Evolutionary conservation across 2,888 invertebrate species (phyloP).

Genomic region (Mimumesa dahlbomi): DNA sequence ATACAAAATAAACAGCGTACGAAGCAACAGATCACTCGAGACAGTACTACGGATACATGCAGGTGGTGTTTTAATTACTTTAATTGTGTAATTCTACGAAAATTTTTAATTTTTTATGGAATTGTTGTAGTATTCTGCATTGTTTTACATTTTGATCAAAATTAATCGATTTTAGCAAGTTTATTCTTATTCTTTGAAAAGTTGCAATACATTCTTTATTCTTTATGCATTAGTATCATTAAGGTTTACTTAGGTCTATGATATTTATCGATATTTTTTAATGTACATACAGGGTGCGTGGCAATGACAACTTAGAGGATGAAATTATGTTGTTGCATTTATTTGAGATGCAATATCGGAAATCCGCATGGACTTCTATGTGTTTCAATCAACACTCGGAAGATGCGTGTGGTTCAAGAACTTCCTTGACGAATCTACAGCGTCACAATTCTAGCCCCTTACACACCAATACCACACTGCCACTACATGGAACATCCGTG

Average conservation of each 20-base stretch:
- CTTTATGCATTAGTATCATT: no score
- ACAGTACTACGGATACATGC: slow-evolving; percentile 37
- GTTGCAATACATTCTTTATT: no score
- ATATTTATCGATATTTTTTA: background rate
- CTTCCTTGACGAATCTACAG: slow-evolving; percentile 58
- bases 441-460: slow-evolving; percentile 66
- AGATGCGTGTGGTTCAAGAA: slow-evolving; percentile 63
- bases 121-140: no score
- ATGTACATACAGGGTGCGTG: no score
- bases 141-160: no score
- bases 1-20: slow-evolving; percentile 69
- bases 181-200: no score
- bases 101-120: no score
- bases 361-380: slow-evolving; percentile 72
- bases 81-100: no score
- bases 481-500: slow-evolving; percentile 50
- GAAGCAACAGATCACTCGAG: slow-evolving; percentile 54
- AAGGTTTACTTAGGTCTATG: no score
- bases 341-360: slow-evolving; percentile 81
- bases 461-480: slow-evolving; percentile 46
- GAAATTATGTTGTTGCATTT: slow-evolving; percentile 84
- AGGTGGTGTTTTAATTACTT: slow-evolving; percentile 40
- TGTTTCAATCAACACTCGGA: slow-evolving; percentile 70
- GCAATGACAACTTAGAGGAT: slow-evolving; percentile 79
- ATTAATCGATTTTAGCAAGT: no score